These are phyloP conservation scores for Grammomys dolichurus DNA, from an alignment of 2,113 vertebrate genomes.

Conservation along the genomic window DNA sequence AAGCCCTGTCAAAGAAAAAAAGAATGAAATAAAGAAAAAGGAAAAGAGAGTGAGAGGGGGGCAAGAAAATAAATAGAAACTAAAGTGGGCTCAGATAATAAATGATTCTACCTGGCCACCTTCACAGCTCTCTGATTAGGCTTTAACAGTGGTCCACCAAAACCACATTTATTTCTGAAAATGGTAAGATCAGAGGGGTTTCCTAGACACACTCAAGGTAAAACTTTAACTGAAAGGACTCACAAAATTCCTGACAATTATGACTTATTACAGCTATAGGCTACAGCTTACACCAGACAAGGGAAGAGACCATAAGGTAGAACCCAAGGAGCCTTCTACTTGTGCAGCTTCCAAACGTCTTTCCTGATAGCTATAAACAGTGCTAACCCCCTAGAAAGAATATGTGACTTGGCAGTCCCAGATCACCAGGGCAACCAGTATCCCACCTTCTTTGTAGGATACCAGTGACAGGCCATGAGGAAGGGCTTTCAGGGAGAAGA, in stretches of 20 bases:
- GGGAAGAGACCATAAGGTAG: neutral
- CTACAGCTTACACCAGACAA: neutral
- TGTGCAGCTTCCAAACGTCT: neutral
- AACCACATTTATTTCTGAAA: neutral
- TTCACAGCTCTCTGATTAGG: neutral
- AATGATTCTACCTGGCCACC: neutral
- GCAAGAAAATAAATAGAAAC: neutral
- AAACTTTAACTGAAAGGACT: neutral
- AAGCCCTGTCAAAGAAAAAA: neutral
- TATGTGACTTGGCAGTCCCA: neutral
- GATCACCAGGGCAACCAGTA: neutral
- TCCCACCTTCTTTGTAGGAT: neutral
- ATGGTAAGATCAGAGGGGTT: neutral
- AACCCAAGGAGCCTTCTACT: neutral
- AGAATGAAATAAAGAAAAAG: neutral
- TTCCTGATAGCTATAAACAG: fast-evolving
- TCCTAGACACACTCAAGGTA: neutral
- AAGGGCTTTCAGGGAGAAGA: neutral
- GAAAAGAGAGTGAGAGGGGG: neutral
- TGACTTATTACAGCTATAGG: neutral
- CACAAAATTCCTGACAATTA: neutral
- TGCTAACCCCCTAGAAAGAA: fast-evolving
- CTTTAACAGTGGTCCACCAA: neutral
- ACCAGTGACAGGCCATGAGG: neutral
- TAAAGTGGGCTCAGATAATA: neutral